phyloP scores from a whole-genome alignment of 2,113 vertebrate genomes.

The Raja brachyura region DNA sequence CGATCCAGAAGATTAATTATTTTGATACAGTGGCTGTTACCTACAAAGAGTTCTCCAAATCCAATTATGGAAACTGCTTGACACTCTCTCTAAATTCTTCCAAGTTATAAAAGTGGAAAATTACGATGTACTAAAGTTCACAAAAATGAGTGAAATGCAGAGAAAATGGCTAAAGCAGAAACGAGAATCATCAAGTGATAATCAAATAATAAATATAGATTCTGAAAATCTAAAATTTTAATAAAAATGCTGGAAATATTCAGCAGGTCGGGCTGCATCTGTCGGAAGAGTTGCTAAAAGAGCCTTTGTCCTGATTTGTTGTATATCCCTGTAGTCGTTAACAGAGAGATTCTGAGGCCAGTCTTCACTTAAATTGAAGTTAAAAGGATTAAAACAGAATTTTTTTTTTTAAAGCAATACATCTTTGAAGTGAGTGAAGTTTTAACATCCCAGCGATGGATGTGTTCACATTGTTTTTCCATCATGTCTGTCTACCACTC shows the following conservation, averaged over 20 bases:
- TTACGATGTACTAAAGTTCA: neutral
- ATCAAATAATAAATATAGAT: too few relatives aligned
- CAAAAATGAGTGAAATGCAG: neutral
- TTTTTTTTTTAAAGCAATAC: neutral
- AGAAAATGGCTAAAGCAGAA: neutral
- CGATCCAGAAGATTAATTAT: neutral
- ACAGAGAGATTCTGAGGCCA: neutral
- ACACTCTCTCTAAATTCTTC: neutral
- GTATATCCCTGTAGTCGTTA: neutral
- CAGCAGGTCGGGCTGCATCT: too few relatives aligned
- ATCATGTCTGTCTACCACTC: too few relatives aligned
- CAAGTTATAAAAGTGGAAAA: neutral
- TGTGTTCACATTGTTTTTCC: too few relatives aligned
- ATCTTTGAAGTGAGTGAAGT: neutral
- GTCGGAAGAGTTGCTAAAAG: too few relatives aligned
- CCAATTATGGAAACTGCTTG: neutral
- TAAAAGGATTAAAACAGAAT: neutral
- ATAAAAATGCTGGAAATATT: too few relatives aligned
- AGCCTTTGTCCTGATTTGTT: too few relatives aligned
- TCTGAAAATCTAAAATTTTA: too few relatives aligned
- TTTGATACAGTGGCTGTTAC: neutral
- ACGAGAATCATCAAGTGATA: neutral
- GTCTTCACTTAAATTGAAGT: neutral
- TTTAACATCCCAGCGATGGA: too few relatives aligned
- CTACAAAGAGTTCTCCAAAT: neutral